Base-by-base conservation (phyloP, 2,797 vertebrate genomes). In the Chloroceryle amazona region DNA sequence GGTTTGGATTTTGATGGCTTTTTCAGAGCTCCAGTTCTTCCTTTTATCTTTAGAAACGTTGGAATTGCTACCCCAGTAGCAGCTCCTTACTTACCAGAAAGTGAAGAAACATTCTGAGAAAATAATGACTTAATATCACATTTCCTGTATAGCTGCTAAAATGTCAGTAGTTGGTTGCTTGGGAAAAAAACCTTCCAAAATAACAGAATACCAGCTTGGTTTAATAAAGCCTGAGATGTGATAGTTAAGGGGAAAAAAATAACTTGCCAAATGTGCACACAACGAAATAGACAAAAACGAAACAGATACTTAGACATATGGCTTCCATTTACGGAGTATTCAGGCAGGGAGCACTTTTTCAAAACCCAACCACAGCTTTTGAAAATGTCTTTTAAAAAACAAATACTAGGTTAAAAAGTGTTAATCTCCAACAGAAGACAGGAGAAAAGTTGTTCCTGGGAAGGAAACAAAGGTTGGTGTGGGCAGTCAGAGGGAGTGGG, bases 51-150 rank as follows among this genome's bases (percentile, higher is more conserved):
- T 78, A 89, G 78, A 74, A 96, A 61, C 47, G 41, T 11, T 90
- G 57, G 60, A 95, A 89, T 91, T 92, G 47, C 87, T 89, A 67
- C 39, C 47, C 29, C 12, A 23, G 26, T 70, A 85, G 71, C 65
- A 71, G 86, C 61, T 80, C 44, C 57, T 86, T 93, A 31, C 73
- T 93, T 80, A 82, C 91, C 44, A 76, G 72, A 74, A 90, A 90
- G 73, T n/a, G 51, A 79, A 89, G 82, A 81, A 95, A 83, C 81
- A 70, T 65, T 92, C 58, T 89, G 62, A 76, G 81, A 94, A 95
- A 93, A 95, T 96, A 96, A 96, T 95, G 89, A 62, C 71, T 96
- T 96, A 95, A 93, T 96, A 92, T 89, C 93, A 76, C 75, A 86
- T 96, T 96, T 90, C 87, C 86, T 92, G 37, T 85, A 72, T 86